Base-by-base conservation (phyloP, 2,888 invertebrate genomes). In the Tolmerus cingulatus region DNA sequence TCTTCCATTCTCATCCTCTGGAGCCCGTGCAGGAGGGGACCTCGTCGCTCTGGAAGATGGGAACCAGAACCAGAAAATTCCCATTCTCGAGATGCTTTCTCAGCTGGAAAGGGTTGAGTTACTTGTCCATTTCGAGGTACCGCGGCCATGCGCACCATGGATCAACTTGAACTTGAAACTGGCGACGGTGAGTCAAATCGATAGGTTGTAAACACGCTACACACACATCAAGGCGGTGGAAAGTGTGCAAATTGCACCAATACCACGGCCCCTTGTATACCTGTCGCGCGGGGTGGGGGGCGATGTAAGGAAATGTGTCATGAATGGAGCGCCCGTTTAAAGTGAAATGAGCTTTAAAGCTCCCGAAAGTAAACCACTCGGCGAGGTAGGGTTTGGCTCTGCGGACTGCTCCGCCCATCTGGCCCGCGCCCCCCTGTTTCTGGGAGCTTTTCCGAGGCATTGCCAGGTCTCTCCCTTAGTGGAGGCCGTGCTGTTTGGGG, bases 161-260 rank as follows among this genome's bases (percentile, higher is more conserved):
- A 86, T 88, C 89, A 90, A 92, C 92, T 92, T 92, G 92, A 92
- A 92, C 92, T 92, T 92, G 92, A 92, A 91, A 90, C 88, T 89
- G 86, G 76, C 74, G 86, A 87, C 86, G 88, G 88, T 89, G 88
- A 89, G 89, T 89, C 87, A 88, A 89, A 89, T 88, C 88, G 86
- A 89, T 89, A 89, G 74, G 57, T 57, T 78, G 74, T 76, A 78
- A 78, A 86, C 77, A 74, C 51, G 51, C 76, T 7, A 2, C 12
- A 40, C 12, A 40, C 40, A 37, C 1, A 34, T 4, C 5, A 5
- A 34, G 34, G 34, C 1, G 37, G 37, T 37, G 37, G 1, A 5
- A 57, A n/a, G n/a, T 19, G 27, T 19, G 46, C 19, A n/a, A 66
- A 27, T 16, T 23, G 34, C 51, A 81, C 87, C 27, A 66, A 66